Conservation (phyloP, 1,140 invertebrate genomes). For the Atta colombica region DNA sequence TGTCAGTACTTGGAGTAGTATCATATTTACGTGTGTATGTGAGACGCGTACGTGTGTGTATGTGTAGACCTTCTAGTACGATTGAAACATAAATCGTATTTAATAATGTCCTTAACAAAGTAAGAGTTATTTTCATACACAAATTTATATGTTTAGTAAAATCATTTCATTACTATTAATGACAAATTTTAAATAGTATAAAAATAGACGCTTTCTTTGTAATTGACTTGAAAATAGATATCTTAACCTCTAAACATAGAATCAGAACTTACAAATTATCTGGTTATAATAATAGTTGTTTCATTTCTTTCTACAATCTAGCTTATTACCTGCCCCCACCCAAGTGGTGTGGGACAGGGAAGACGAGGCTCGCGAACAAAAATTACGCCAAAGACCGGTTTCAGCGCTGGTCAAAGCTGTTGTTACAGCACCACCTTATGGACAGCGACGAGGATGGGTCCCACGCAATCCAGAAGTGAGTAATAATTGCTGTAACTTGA, state of each 20-base stretch:
- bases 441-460: constrained; percentile 97
- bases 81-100: not conserved
- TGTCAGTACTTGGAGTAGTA: no score
- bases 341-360: constrained; percentile 95
- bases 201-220: not conserved
- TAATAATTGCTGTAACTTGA: constrained; percentile 82
- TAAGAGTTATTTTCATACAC: not conserved
- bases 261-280: not conserved
- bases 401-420: constrained; percentile 93
- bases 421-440: constrained; percentile 97
- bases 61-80: not conserved
- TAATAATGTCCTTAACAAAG: constrained; percentile 29
- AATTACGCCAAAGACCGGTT: constrained; percentile 88
- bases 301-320: constrained; percentile 68
- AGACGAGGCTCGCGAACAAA: constrained; percentile 91
- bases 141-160: not conserved
- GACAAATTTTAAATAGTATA: not conserved
- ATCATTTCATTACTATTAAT: not conserved
- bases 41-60: not conserved
- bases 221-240: not conserved
- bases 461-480: constrained; percentile 94
- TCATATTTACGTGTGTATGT: not conserved
- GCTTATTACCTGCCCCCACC: constrained; percentile 93
- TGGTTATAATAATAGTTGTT: not conserved
- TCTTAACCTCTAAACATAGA: not conserved